Percentiles rank a stretch among this genome's conserved stretches.
Evolutionary conservation across 2,888 invertebrate species (phyloP).

Genomic region (Desoria tigrina): DNA sequence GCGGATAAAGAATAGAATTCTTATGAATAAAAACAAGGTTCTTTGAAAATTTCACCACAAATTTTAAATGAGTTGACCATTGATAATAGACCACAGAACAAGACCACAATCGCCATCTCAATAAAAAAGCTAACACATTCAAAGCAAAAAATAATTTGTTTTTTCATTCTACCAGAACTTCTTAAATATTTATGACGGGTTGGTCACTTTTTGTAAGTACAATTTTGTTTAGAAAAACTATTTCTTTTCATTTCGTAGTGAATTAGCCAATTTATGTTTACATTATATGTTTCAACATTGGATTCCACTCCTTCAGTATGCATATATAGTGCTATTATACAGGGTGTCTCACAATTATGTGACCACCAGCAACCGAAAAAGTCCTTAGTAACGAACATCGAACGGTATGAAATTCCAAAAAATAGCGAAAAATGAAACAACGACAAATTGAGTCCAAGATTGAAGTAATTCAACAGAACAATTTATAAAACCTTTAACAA

Average conservation of each 20-base stretch:
- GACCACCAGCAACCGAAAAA: too few relatives aligned
- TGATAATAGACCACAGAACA: neutral
- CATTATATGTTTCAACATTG: neutral
- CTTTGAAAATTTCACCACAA: neutral
- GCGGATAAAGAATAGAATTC: neutral
- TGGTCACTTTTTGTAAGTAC: neutral
- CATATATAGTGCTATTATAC: too few relatives aligned
- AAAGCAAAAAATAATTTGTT: neutral
- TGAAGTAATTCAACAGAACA: too few relatives aligned
- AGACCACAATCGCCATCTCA: too few relatives aligned
- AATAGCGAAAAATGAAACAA: too few relatives aligned
- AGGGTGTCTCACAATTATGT: too few relatives aligned
- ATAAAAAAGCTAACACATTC: too few relatives aligned
- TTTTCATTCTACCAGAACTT: neutral
- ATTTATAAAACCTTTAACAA: too few relatives aligned
- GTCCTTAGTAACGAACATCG: too few relatives aligned
- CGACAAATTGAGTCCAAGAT: too few relatives aligned
- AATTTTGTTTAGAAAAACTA: neutral
- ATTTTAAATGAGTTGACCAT: conserved; percentile 2
- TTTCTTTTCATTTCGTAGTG: neutral
- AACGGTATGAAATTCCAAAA: too few relatives aligned
- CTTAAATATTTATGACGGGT: neutral
- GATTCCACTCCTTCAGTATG: too few relatives aligned
- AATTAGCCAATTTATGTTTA: conserved; percentile 6
- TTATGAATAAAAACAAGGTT: neutral